These are phyloP conservation scores for Eidolon dupreanum DNA, from an alignment of 2,797 vertebrate genomes.

Conservation along the genomic window DNA sequence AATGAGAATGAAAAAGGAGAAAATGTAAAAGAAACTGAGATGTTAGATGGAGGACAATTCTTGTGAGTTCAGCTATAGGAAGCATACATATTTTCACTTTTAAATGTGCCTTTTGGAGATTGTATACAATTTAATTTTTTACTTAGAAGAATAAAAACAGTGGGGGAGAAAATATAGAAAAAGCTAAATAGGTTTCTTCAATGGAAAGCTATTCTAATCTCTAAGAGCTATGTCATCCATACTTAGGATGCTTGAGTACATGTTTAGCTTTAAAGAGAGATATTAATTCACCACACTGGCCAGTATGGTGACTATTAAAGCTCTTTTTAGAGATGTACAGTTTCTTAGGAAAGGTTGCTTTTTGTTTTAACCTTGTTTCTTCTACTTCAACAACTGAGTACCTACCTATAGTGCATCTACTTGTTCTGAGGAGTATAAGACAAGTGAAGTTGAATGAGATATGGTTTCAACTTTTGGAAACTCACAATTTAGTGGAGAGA, in stretches of 20 bases:
- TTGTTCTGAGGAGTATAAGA: background rate
- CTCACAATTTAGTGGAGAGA: background rate
- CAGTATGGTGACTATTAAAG: background rate
- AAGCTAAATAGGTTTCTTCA: background rate
- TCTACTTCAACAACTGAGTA: background rate
- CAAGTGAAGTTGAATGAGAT: background rate
- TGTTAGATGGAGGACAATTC: background rate
- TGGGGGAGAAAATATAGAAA: background rate
- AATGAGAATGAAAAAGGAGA: background rate
- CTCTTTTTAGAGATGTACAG: background rate
- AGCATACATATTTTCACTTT: background rate
- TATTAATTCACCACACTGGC: background rate
- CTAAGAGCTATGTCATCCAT: background rate
- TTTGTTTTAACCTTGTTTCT: background rate
- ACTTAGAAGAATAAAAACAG: background rate
- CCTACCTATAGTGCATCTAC: background rate
- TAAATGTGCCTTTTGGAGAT: background rate
- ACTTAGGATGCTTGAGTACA: background rate
- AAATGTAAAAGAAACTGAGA: background rate
- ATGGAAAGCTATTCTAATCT: background rate
- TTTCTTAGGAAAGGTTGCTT: background rate
- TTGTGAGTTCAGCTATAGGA: background rate
- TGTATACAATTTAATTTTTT: background rate
- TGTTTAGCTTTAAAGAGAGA: conserved; percentile 18
- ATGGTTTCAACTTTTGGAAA: background rate